phyloP scores from a whole-genome alignment of 2,113 vertebrate species.

The human region GRCh38 chr9:92724501-92725000 shows the following conservation, averaged over 20 bases:
- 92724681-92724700: too few species aligned
- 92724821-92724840: neutral
- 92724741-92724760: neutral
- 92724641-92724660: neutral
- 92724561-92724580: neutral
- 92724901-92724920: neutral
- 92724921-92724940: neutral
- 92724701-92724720: too few species aligned
- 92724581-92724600: neutral
- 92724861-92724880: neutral
- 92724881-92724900: neutral
- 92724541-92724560: neutral
- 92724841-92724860: neutral
- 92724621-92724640: neutral
- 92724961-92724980: neutral
- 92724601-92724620: neutral
- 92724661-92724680: neutral
- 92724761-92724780: too few species aligned
- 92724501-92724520: neutral
- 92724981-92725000: neutral
- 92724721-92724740: too few species aligned
- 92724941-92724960: neutral
- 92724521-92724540: neutral
- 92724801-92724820: neutral
- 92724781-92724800: neutral